Conservation (phyloP, 2,113 vertebrate species). For the Smithornis capensis region DNA sequence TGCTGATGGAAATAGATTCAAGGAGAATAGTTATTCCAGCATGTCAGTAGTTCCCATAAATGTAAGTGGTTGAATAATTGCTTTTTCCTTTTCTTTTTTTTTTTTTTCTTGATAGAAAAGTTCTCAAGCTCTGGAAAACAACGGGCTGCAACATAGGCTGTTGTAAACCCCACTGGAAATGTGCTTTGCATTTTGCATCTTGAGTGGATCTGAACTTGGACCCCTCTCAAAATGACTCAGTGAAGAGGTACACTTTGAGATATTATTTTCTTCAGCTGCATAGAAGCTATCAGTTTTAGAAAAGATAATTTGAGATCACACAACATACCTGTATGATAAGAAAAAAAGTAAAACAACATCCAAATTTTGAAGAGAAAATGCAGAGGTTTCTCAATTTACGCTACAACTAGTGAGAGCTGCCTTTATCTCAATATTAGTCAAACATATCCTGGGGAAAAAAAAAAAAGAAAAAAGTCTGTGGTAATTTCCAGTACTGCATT, state of each 20-base stretch:
- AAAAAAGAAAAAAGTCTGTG: rapidly evolving
- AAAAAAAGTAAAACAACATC: no score
- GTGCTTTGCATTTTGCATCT: not conserved
- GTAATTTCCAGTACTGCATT: not conserved
- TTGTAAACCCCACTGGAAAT: rapidly evolving
- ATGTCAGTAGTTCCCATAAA: not conserved
- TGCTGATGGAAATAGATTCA: not conserved
- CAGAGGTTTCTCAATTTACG: not conserved
- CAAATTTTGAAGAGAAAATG: not conserved
- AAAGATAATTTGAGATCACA: not conserved
- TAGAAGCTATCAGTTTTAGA: rapidly evolving
- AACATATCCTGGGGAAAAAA: not conserved
- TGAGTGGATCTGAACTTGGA: not conserved
- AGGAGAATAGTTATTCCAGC: not conserved
- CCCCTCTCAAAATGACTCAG: not conserved
- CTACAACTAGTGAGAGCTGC: not conserved
- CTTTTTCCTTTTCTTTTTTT: rapidly evolving
- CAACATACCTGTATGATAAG: rapidly evolving
- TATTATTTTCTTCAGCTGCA: not conserved
- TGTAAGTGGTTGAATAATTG: not conserved
- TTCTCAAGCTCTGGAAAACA: not conserved
- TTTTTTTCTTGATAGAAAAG: rapidly evolving
- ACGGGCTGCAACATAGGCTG: not conserved
- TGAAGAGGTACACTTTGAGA: not conserved
- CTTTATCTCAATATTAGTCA: not conserved